A percentile compares a stretch with the other conserved stretches of the same genome.
These are phyloP conservation scores for Abrostola tripartita DNA, from an alignment of 2,888 invertebrate genomes.

Conservation along the genomic window DNA sequence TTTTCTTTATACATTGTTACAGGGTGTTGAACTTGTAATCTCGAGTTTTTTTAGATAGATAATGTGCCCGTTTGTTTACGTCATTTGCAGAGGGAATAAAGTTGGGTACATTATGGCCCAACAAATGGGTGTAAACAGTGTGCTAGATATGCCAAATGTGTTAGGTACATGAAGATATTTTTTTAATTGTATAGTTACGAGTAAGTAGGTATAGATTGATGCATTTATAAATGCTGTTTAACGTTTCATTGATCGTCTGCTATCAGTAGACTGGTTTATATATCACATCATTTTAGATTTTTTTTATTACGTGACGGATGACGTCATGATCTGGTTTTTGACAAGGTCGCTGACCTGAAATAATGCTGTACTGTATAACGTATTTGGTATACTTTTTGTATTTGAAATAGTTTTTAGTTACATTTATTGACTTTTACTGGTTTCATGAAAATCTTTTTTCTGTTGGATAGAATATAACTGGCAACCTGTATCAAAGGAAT, in stretches of 20 bases:
- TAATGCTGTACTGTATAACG: too few species aligned
- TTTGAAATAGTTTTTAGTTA: too few species aligned
- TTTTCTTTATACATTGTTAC: background rate
- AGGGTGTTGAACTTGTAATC: background rate
- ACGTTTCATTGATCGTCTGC: background rate
- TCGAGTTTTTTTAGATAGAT: background rate
- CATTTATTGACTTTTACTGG: too few species aligned
- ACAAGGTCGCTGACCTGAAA: too few species aligned
- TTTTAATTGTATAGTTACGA: slow-evolving; percentile 57
- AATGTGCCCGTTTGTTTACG: slow-evolving; percentile 7
- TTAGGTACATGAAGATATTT: slow-evolving; percentile 57
- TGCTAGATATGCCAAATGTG: slow-evolving; percentile 63
- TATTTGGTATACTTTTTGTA: too few species aligned
- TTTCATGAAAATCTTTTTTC: too few species aligned
- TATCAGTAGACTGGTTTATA: background rate
- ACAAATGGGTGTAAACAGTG: slow-evolving; percentile 39
- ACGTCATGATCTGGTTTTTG: too few species aligned
- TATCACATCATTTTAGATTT: background rate
- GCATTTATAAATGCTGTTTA: slow-evolving; percentile 52
- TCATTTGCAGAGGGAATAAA: slow-evolving; percentile 23
- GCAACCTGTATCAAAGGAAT: too few species aligned
- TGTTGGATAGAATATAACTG: too few species aligned
- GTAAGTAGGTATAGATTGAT: slow-evolving; percentile 48
- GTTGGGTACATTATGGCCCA: slow-evolving; percentile 20
- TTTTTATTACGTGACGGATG: background rate